A percentile compares a stretch with the other conserved stretches of the same genome.
Conservation (phyloP, 1,140 invertebrate genomes). For the Zaprionus tsacasi region DNA sequence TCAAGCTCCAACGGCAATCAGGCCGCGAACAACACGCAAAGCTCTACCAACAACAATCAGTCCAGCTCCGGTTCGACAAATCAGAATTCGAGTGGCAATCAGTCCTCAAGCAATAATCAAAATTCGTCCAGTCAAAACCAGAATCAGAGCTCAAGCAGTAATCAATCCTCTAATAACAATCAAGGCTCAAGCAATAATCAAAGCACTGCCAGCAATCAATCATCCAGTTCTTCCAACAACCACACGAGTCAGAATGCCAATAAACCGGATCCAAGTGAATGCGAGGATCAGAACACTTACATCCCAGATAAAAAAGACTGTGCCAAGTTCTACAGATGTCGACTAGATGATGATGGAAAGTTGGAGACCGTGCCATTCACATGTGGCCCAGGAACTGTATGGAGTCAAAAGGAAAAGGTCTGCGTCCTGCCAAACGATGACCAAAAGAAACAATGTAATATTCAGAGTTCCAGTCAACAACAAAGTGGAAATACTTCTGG, state of each 20-base stretch:
- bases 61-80: constrained; percentile 23
- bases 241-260: constrained; percentile 48
- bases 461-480: constrained; percentile 47
- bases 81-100: constrained; percentile 32
- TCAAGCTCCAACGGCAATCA: constrained; percentile 39
- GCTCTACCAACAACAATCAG: constrained; percentile 15
- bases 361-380: constrained; percentile 86
- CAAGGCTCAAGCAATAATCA: constrained; percentile 48
- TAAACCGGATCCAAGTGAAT: constrained; percentile 81
- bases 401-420: constrained; percentile 84
- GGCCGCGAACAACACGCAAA: constrained; percentile 13
- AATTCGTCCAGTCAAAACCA: constrained; percentile 40
- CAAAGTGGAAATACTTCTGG: neutral
- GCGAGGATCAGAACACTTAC: constrained; percentile 84
- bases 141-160: constrained; percentile 36
- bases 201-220: constrained; percentile 49
- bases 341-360: constrained; percentile 85
- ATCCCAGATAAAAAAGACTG: constrained; percentile 84
- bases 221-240: constrained; percentile 33
- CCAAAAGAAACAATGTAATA: constrained; percentile 86
- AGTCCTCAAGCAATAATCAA: constrained; percentile 36
- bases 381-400: constrained; percentile 87
- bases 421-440: constrained; percentile 86
- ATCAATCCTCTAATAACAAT: constrained; percentile 54
- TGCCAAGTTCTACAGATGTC: constrained; percentile 89